Conservation (phyloP, 1,140 invertebrate species). For the Acromyrmex heyeri region DNA sequence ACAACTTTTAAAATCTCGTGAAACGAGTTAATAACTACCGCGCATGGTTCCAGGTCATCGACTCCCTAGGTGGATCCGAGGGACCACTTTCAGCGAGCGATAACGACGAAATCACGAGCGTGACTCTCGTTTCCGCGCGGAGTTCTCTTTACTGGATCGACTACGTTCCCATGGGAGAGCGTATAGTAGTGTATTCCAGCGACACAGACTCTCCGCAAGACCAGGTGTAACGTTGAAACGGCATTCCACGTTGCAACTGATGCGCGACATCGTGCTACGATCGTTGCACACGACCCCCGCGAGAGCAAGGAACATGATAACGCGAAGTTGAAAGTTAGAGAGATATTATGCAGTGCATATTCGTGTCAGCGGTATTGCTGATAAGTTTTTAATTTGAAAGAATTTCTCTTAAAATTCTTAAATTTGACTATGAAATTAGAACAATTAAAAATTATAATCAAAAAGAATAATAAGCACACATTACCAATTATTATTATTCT, state of each 20-base stretch:
- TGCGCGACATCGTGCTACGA: constrained; percentile 69
- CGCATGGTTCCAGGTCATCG: constrained; percentile 37
- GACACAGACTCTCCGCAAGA: constrained; percentile 67
- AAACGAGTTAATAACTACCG: constrained; percentile 59
- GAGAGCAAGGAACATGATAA: constrained; percentile 68
- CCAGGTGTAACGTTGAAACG: constrained; percentile 73
- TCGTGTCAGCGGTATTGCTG: background rate
- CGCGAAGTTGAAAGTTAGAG: constrained; percentile 15
- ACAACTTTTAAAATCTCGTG: constrained; percentile 55
- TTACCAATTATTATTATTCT: background rate
- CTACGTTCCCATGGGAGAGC: constrained; percentile 68
- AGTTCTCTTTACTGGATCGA: constrained; percentile 67
- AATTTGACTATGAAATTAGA: background rate
- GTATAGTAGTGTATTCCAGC: constrained; percentile 54
- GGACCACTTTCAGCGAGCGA: constrained; percentile 70
- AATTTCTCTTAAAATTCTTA: background rate
- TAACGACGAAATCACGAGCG: constrained; percentile 72
- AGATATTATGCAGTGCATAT: background rate
- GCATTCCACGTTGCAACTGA: constrained; percentile 74
- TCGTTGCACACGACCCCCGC: constrained; percentile 68
- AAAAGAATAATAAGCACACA: background rate
- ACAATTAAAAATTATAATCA: constrained; percentile 19
- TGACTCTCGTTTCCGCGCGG: constrained; percentile 71
- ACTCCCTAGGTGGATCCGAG: constrained; percentile 38
- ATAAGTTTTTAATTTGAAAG: background rate